Evolutionary conservation across 1,140 invertebrate species (phyloP).

Genomic region (Aphis craccivora): DNA sequence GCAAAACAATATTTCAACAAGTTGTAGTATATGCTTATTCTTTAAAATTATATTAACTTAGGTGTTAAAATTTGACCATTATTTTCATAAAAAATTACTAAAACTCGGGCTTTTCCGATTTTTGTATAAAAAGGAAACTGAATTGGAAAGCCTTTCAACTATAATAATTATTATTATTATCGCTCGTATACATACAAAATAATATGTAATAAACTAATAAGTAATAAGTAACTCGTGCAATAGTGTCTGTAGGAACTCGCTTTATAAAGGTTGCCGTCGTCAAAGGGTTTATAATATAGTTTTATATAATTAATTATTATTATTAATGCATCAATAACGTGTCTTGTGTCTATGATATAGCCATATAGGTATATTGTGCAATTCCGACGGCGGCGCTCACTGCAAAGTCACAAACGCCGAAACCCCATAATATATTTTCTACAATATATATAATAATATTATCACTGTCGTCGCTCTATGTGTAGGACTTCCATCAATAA

Average conservation of each 20-base stretch:
- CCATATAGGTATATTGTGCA: not conserved
- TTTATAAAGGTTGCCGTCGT: not conserved
- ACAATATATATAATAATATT: not conserved
- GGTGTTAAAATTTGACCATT: too few relatives aligned
- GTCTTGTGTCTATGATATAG: not conserved
- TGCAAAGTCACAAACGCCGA: not conserved
- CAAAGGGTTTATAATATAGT: not conserved
- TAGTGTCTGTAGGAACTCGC: not conserved
- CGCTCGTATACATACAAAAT: not conserved
- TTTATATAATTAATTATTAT: not conserved
- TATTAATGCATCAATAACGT: not conserved
- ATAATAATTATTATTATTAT: not conserved
- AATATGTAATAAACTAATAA: not conserved
- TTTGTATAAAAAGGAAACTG: not conserved
- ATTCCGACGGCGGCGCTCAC: too few relatives aligned
- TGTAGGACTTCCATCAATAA: not conserved
- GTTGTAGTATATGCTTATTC: too few relatives aligned
- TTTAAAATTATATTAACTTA: too few relatives aligned
- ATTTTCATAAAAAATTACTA: too few relatives aligned
- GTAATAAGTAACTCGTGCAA: not conserved
- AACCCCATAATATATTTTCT: not conserved
- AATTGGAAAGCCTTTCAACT: not conserved
- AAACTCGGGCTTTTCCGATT: not conserved
- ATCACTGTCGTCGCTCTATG: not conserved
- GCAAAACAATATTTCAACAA: too few relatives aligned